Evolutionary conservation across 2,888 invertebrate species (phyloP).

Genomic region (Cryptops parisi): DNA sequence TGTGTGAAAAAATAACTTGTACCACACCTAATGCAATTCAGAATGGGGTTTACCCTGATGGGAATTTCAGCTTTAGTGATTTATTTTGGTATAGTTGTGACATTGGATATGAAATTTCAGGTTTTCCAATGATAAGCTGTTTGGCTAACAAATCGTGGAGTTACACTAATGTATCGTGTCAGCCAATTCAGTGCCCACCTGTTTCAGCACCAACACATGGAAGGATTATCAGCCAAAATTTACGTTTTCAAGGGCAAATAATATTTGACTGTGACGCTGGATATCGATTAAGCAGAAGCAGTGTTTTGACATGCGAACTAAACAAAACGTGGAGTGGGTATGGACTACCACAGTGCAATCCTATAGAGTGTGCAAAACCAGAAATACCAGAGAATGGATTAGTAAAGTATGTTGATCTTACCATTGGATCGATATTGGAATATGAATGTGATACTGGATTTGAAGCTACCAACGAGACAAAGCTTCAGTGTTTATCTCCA

Average conservation of each 20-base stretch:
- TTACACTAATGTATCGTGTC: neutral
- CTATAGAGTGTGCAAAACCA: conserved; percentile 16
- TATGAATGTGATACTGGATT: neutral
- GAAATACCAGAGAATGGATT: conserved; percentile 7
- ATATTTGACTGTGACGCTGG: neutral
- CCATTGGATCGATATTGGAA: neutral
- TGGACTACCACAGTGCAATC: conserved; percentile 18
- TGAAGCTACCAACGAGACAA: neutral
- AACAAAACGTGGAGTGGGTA: neutral
- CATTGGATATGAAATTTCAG: conserved; percentile 26
- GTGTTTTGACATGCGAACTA: neutral
- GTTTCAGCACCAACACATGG: neutral
- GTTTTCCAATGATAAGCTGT: conserved; percentile 22
- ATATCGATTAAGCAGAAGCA: neutral
- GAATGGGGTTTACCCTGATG: neutral
- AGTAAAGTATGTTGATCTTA: neutral
- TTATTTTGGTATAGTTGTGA: conserved; percentile 21
- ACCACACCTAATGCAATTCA: neutral
- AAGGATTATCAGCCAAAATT: conserved; percentile 1
- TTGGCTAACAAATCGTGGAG: conserved; percentile 19
- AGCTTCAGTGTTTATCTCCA: neutral
- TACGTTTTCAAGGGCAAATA: neutral
- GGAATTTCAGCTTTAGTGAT: conserved; percentile 19
- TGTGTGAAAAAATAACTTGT: conserved; percentile 12
- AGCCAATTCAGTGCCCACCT: neutral